Conservation (phyloP, 2,888 invertebrate genomes). For the Thyatira batis region DNA sequence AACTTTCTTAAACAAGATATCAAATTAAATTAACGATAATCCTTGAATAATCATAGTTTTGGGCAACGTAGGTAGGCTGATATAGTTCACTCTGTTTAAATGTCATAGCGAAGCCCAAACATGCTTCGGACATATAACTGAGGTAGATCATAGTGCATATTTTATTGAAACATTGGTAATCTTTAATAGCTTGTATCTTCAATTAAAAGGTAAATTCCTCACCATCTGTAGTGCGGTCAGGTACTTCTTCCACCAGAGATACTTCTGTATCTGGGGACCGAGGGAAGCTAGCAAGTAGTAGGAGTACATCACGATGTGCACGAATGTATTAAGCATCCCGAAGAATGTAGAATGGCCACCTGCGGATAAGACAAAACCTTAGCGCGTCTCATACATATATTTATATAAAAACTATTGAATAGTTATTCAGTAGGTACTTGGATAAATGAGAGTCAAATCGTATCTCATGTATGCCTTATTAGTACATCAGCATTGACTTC, state of each 20-base stretch:
- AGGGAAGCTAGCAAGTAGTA: constrained; percentile 95
- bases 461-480: neutral
- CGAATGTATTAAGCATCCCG: constrained; percentile 95
- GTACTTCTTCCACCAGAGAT: constrained; percentile 98
- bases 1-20: neutral
- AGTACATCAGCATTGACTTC: neutral
- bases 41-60: too few species aligned
- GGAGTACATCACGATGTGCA: constrained; percentile 97
- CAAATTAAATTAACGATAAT: too few species aligned
- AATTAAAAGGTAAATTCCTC: constrained; percentile 28
- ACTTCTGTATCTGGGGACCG: constrained; percentile 93
- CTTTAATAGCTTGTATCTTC: neutral
- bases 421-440: neutral
- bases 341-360: constrained; percentile 97
- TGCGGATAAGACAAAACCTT: constrained; percentile 44
- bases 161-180: too few species aligned
- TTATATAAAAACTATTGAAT: neutral
- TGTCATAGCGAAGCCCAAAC: too few species aligned
- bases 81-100: too few species aligned
- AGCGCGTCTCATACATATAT: neutral
- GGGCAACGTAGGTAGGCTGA: too few species aligned
- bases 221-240: constrained; percentile 95
- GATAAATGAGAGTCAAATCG: neutral
- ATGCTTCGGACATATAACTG: too few species aligned
- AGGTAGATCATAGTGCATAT: too few species aligned